A percentile compares a stretch with the other conserved stretches of the same genome.
Conservation (phyloP, 2,113 vertebrate genomes). For the Tetraodon nigroviridis region DNA sequence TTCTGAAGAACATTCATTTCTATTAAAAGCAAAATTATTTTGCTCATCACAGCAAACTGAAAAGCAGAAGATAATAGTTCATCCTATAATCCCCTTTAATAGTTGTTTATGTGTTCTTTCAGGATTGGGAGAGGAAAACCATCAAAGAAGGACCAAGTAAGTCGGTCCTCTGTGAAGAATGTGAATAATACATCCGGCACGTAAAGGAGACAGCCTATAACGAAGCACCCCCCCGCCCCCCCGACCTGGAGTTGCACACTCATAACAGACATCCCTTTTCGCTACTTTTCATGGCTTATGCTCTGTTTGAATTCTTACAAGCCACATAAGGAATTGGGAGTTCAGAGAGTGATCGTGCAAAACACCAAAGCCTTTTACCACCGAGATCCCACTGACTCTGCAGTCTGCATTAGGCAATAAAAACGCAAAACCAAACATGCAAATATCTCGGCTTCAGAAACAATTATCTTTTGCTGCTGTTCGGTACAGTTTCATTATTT, state of each 20-base stretch:
- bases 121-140: background rate
- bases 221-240: background rate
- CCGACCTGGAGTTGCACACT: background rate
- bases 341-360: constrained; percentile 3
- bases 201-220: background rate
- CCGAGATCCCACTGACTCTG: constrained; percentile 20
- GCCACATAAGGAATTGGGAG: constrained; percentile 9
- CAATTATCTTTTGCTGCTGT: too few species aligned
- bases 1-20: too few species aligned
- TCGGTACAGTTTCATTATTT: background rate
- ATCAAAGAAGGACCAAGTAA: constrained; percentile 3
- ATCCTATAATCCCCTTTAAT: background rate
- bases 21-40: too few species aligned
- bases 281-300: background rate
- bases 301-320: constrained; percentile 2
- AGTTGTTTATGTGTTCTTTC: background rate
- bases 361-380: constrained; percentile 16
- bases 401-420: constrained; percentile 7
- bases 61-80: too few species aligned
- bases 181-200: constrained; percentile 1
- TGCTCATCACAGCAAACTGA: too few species aligned
- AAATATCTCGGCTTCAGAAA: background rate
- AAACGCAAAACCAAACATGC: background rate
- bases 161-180: constrained; percentile 11
- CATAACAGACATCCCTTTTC: constrained; percentile 1